Evolutionary conservation across 2,113 vertebrate genomes (phyloP).

Genomic region (Hiodon alosoides): DNA sequence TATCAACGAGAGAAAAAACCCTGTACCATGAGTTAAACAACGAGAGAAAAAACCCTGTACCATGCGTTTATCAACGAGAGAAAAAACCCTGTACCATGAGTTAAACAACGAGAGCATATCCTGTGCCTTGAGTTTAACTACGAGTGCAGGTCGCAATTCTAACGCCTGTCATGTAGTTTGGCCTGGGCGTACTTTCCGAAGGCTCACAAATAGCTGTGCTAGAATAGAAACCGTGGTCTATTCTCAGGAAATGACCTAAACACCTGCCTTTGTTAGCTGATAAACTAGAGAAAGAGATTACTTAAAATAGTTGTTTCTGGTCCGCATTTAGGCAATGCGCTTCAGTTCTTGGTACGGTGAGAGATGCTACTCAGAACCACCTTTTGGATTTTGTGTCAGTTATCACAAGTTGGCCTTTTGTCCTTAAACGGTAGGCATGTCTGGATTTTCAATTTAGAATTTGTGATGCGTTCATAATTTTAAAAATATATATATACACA

Average conservation of each 20-base stretch:
- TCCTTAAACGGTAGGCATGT: slow-evolving; percentile 7
- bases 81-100: too few species aligned
- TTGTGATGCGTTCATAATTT: neutral
- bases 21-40: too few species aligned
- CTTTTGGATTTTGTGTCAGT: neutral
- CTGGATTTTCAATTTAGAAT: neutral
- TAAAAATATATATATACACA: neutral
- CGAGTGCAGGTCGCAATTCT: too few species aligned
- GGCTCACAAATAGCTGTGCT: too few species aligned
- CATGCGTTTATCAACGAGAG: too few species aligned
- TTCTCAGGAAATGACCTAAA: slow-evolving; percentile 7
- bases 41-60: too few species aligned
- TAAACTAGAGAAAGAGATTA: neutral
- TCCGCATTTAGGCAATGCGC: neutral
- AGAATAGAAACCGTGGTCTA: neutral
- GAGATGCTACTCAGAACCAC: neutral
- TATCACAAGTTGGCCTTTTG: neutral
- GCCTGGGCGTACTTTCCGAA: too few species aligned
- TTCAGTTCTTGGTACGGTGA: neutral
- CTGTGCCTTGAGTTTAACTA: too few species aligned
- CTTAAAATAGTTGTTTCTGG: neutral
- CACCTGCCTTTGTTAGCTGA: neutral
- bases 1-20: too few species aligned
- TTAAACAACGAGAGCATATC: too few species aligned
- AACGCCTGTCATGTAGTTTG: too few species aligned